Evolutionary conservation across 2,113 vertebrate species (phyloP).

Genomic region (Crotalus viridis): DNA sequence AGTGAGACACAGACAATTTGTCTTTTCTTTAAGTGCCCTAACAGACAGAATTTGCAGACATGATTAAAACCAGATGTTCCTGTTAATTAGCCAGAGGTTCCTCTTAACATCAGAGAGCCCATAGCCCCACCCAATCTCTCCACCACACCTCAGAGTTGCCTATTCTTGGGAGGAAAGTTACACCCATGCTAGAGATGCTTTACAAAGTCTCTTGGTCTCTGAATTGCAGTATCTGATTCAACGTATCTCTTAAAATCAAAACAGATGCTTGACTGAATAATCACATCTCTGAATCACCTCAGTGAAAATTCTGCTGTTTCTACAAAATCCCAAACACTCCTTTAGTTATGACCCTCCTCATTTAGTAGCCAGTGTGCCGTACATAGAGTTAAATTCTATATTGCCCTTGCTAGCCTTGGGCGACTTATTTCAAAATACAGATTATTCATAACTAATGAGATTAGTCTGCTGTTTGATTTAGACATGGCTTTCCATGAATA

Average conservation of each 20-base stretch:
- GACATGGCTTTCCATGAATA: background rate
- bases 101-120: background rate
- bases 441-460: background rate
- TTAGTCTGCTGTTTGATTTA: conserved; percentile 1
- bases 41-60: background rate
- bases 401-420: background rate
- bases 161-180: background rate
- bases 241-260: background rate
- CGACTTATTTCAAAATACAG: background rate
- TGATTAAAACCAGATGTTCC: background rate
- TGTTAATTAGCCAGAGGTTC: background rate
- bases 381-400: background rate
- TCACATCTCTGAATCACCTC: background rate
- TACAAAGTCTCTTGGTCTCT: background rate
- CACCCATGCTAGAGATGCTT: background rate
- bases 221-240: background rate
- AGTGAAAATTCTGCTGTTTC: background rate
- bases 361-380: background rate
- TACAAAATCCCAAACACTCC: background rate
- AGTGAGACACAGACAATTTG: background rate
- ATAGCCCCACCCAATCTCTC: background rate
- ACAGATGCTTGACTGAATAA: background rate
- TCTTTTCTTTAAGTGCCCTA: background rate
- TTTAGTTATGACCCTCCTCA: background rate
- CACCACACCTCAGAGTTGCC: background rate